Conservation (phyloP, 2,797 vertebrate genomes). For the Characodon lateralis region DNA sequence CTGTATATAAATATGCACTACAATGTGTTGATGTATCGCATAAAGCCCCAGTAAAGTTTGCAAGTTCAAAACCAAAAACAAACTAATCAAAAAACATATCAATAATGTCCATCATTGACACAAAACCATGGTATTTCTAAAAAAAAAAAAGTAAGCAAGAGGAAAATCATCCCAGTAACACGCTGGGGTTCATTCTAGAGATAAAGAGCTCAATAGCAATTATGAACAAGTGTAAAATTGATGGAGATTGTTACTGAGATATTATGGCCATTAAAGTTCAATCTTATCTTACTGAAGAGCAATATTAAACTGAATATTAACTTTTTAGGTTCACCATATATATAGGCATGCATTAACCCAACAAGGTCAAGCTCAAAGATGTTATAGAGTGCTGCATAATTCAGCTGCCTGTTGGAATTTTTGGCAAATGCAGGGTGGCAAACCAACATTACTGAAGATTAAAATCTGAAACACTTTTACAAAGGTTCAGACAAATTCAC, state of each 20-base stretch:
- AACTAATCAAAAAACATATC: not conserved
- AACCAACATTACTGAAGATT: no score
- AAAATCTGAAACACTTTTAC: no score
- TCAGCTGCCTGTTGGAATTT: slow-evolving; percentile 18
- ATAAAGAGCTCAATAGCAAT: slow-evolving; percentile 18
- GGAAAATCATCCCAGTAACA: not conserved
- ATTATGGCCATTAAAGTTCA: slow-evolving; percentile 45
- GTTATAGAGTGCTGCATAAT: slow-evolving; percentile 4
- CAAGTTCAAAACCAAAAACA: not conserved
- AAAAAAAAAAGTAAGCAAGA: not conserved
- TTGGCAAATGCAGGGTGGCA: slow-evolving; percentile 3
- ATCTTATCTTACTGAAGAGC: slow-evolving; percentile 41
- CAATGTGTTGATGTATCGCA: not conserved
- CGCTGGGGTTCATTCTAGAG: not conserved
- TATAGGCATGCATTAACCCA: slow-evolving; percentile 18
- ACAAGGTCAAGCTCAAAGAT: slow-evolving; percentile 14
- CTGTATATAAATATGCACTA: not conserved
- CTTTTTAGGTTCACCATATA: slow-evolving; percentile 28
- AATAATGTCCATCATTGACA: not conserved
- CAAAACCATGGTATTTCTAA: not conserved
- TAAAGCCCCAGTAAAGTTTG: not conserved
- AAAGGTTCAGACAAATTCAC: no score
- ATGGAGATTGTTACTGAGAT: slow-evolving; percentile 14
- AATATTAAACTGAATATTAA: slow-evolving; percentile 32
- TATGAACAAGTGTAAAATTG: slow-evolving; percentile 35